Percentiles rank a stretch among this genome's conserved stretches.
Evolutionary conservation across 2,797 vertebrate genomes (phyloP).

Genomic region (Enoplosus armatus): DNA sequence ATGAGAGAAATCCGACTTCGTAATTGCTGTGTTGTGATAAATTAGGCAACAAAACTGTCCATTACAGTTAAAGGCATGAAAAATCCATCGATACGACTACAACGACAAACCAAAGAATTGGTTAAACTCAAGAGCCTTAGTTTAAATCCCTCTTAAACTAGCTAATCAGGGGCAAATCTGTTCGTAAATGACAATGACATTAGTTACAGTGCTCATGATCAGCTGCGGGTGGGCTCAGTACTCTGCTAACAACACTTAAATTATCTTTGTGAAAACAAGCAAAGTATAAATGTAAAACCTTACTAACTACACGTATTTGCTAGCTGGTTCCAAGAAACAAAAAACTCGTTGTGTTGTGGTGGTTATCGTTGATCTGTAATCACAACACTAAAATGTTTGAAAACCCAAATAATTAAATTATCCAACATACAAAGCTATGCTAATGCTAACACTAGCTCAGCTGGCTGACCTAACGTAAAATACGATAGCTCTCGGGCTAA

Average conservation of each 20-base stretch:
- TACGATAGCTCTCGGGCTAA: constrained; percentile 68
- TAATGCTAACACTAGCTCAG: constrained; percentile 61
- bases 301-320: rapidly evolving
- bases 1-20: not conserved
- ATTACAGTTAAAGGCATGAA: not conserved
- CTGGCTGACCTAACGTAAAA: constrained; percentile 28
- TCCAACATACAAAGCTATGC: constrained; percentile 18
- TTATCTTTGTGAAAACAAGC: not conserved
- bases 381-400: not conserved
- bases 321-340: not conserved
- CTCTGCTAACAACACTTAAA: constrained; percentile 24
- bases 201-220: not conserved
- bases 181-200: constrained; percentile 13
- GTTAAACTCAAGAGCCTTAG: not conserved
- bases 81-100: not conserved
- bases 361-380: not conserved
- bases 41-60: not conserved
- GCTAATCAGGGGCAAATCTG: not conserved
- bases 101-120: not conserved
- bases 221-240: not conserved
- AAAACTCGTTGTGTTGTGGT: too few species aligned
- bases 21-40: not conserved
- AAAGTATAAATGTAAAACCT: not conserved
- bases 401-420: not conserved
- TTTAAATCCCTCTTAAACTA: not conserved